These are phyloP conservation scores for Molossus molossus DNA, from an alignment of 2,797 vertebrate species.

Conservation along the genomic window DNA sequence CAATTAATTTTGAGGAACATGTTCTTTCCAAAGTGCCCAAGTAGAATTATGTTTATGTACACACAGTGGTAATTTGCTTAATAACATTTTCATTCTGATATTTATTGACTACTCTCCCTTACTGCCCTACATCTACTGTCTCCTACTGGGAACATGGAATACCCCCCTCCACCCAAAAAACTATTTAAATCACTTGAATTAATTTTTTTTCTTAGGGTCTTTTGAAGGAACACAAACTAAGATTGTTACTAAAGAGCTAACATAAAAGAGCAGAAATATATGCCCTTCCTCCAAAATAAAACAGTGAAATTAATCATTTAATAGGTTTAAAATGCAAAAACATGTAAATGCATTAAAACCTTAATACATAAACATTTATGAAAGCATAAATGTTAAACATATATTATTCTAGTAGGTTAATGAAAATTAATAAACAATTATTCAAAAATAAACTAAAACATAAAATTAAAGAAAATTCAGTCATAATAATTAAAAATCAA, in stretches of 20 bases:
- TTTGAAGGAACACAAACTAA: slow-evolving; percentile 3
- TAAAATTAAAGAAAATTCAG: background rate
- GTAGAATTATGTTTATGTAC: background rate
- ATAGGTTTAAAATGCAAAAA: background rate
- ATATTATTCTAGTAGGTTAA: background rate
- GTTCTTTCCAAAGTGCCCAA: background rate
- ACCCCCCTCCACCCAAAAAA: background rate
- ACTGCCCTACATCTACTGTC: background rate
- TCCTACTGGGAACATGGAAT: background rate
- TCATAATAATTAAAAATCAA: background rate
- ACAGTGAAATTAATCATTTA: background rate
- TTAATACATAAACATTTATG: background rate
- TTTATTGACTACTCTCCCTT: background rate
- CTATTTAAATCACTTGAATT: background rate
- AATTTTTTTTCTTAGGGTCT: background rate
- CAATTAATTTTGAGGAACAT: background rate
- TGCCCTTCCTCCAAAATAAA: background rate
- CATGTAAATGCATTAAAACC: background rate
- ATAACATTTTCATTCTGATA: background rate
- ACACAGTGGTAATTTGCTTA: background rate
- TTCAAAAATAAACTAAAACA: background rate
- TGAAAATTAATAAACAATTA: background rate
- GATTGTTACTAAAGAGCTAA: background rate
- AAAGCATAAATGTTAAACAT: background rate
- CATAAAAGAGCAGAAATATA: background rate